Percentiles rank a stretch among this genome's conserved stretches.
These are phyloP conservation scores for Syrphus vitripennis DNA, from an alignment of 2,888 invertebrate genomes.

Conservation along the genomic window DNA sequence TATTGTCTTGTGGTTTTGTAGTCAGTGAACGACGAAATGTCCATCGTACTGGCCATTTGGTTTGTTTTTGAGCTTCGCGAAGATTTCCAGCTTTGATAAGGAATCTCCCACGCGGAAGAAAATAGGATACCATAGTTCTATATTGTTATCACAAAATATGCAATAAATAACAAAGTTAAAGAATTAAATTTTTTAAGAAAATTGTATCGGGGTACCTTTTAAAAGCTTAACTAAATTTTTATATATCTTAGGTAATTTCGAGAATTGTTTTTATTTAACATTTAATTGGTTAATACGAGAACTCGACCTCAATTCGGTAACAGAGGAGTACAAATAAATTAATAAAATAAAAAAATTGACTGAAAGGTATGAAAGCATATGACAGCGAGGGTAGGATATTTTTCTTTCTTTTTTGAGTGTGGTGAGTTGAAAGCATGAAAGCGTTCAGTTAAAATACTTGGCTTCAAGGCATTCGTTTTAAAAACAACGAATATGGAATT, in stretches of 20 bases:
- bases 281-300: not conserved
- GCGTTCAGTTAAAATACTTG: not conserved
- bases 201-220: not conserved
- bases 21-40: conserved; percentile 74
- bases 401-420: not conserved
- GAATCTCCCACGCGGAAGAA: conserved; percentile 78
- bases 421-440: not conserved
- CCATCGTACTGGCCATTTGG: conserved; percentile 75
- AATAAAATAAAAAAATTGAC: conserved; percentile 20
- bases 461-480: too few species aligned
- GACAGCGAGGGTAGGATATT: not conserved
- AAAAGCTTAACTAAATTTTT: conserved; percentile 20
- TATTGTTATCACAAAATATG: not conserved
- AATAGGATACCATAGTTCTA: conserved; percentile 78
- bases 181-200: not conserved
- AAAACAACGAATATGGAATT: too few species aligned
- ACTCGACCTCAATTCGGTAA: conserved; percentile 12
- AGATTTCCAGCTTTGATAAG: conserved; percentile 78
- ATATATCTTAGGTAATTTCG: not conserved
- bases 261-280: not conserved
- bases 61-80: conserved; percentile 73
- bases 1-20: conserved; percentile 63
- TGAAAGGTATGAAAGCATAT: not conserved
- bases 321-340: conserved; percentile 50
- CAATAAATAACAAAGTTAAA: not conserved